A percentile compares a stretch with the other conserved stretches of the same genome.
phyloP scores from a whole-genome alignment of 2,888 invertebrate genomes.

The Ectemnius continuus region DNA sequence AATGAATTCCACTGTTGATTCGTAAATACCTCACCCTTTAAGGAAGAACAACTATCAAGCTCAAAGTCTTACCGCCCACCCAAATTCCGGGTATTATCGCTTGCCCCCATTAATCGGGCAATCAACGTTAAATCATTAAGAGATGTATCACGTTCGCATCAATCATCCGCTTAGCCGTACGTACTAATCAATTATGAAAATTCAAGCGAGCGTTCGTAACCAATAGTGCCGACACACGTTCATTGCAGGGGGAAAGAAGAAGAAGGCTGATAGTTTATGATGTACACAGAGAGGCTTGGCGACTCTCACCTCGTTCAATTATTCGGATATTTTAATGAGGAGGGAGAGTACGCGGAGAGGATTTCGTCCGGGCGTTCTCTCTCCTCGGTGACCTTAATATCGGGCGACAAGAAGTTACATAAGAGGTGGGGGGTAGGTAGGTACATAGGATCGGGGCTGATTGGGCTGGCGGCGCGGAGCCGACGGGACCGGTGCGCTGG shows the following conservation, averaged over 20 bases:
- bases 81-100: too few species aligned
- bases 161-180: neutral
- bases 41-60: too few species aligned
- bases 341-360: conserved; percentile 35
- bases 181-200: conserved; percentile 7
- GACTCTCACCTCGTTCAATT: conserved; percentile 42
- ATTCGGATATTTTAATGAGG: conserved; percentile 53
- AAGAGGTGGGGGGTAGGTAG: conserved; percentile 27
- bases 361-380: conserved; percentile 58
- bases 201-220: neutral
- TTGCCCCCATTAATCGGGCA: neutral
- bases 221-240: neutral
- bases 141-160: conserved; percentile 2
- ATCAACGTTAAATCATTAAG: neutral
- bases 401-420: conserved; percentile 51
- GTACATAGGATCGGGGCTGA: conserved; percentile 14
- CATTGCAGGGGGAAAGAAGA: neutral
- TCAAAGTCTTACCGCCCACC: too few species aligned
- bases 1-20: too few species aligned
- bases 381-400: conserved; percentile 56
- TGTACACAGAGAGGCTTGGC: neutral
- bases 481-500: conserved; percentile 14
- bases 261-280: neutral
- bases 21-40: too few species aligned
- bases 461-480: neutral